Base-by-base conservation (phyloP, 1,140 invertebrate genomes). In the Ceratina australensis region DNA sequence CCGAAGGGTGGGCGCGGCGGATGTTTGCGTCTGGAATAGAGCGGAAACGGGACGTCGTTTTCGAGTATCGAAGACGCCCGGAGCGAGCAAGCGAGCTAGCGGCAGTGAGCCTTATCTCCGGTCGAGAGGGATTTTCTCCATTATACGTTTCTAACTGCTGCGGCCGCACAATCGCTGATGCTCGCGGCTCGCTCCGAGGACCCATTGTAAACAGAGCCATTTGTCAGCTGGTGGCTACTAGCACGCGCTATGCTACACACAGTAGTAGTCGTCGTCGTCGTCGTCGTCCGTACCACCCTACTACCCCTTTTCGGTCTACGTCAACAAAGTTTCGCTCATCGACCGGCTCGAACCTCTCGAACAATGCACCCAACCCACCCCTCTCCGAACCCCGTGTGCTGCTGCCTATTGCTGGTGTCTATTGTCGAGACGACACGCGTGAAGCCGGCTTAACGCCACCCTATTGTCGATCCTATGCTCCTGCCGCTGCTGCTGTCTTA, bases 141-240 rank as follows among this genome's bases (percentile, higher is more conserved):
- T 84, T 83, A 83, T 83, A 76, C 67, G 69, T 77, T 83, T 79
- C 78, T 71, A 85, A 72, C 71, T 20, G 69, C 54, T 60, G 33
- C 33, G 52, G 61, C 56, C 59, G 63, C 47, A 65, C 71, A 73
- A 83, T 85, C 78, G 60, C 66, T 71, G 74, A 76, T 76, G 74
- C 66, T 76, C 66, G 74, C 66, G 60, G 66, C 59, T 72, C 64
- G 63, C 75, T 85, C 72, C 33, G 33, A 42, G 76, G 26, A 85
- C 54, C 81, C 81, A 80, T 88, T 87, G 84, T 87, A 88, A 88
- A 87, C 87, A 88, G 83, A 86, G 74, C 82, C 83, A 86, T 88
- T 88, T 86, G 86, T 88, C 86, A 88, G 80, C 52, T 42, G 26
- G 54, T 50, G 64, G 64, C 54, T 50, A 60, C 24, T 18, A 26